Evolutionary conservation across 2,888 invertebrate genomes (phyloP), one percentile per base, ranked within the genome.

Genomic region (Orthosia cruda): DNA sequence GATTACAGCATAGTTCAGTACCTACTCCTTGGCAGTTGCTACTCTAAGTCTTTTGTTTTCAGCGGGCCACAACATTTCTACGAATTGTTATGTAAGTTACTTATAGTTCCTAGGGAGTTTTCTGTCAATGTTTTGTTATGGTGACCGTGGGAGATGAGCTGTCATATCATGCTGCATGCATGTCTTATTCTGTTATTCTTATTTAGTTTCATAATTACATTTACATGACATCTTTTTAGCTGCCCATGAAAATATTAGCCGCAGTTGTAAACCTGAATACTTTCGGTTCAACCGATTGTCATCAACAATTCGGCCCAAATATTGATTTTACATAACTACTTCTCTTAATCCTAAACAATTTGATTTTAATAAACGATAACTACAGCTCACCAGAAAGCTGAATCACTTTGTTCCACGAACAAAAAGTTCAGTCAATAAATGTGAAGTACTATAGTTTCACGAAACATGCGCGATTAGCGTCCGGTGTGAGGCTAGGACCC

Each of bases 371-470:
- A 54, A n/a, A 58, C 26, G 68, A 65, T 77, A 61, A 47, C 40
- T 63, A 59, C 18, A 59, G 20, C 23, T 68, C 71, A 15, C 9
- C 20, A 65, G 64, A 68, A 79, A n/a, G 49, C 52, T 81, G 73
- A 82, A 66, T 80, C 80, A 80, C 64, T 12, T 3, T 20, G 9
- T 81, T 73, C 82, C 26, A 73, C 61, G 80, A 77, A 81, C 58
- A 49, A 66, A 73, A 77, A 45, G 55, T 58, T 54, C n/a, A 72
- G 32, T 59, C 58, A 18, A 63, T 66, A 59, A 79, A 61, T 49
- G 40, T 50, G n/a, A n/a, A 70, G 67, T 70, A n/a, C 49, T 75
- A 52, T 65, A 55, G 66, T 74, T 74, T 57, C 59, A 72, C 45
- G 66, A 72, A 61, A 58, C 58, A 49, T 40, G 32, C 64, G 62